A percentile compares a stretch with the other conserved stretches of the same genome.
Evolutionary conservation across 2,113 vertebrate genomes (phyloP).

Genomic region (Panurus biarmicus): DNA sequence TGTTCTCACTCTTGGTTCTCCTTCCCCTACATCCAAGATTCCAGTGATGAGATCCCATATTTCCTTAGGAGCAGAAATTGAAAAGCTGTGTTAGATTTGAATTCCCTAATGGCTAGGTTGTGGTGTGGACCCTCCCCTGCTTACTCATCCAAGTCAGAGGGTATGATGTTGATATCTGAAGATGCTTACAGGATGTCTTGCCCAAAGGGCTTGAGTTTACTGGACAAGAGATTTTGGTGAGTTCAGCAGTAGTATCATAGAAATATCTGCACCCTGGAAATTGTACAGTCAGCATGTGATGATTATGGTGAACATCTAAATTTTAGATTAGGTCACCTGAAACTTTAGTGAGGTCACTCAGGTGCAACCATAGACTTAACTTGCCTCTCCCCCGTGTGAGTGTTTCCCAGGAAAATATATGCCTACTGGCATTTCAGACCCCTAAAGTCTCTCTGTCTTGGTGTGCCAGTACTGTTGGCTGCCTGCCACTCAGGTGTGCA

Average conservation of each 20-base stretch:
- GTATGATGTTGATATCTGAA: neutral
- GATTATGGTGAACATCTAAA: neutral
- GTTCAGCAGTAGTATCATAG: neutral
- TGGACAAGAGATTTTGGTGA: neutral
- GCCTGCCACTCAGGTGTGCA: neutral
- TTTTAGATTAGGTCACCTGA: neutral
- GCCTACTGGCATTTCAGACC: neutral
- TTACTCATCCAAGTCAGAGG: neutral
- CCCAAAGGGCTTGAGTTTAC: neutral
- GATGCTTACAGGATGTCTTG: fast-evolving
- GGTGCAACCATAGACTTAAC: fast-evolving
- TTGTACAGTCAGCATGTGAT: neutral
- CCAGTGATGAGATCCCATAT: neutral
- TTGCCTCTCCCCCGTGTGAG: neutral
- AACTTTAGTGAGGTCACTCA: neutral
- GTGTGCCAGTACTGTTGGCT: neutral
- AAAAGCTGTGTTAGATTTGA: neutral
- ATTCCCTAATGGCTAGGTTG: neutral
- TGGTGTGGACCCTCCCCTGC: neutral
- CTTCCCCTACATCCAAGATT: neutral
- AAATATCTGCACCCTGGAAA: neutral
- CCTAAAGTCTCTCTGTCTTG: neutral
- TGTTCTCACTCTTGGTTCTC: neutral
- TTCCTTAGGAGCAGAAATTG: neutral
- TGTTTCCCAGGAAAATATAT: neutral